Conservation (phyloP, 2,888 invertebrate genomes). For the Bursaphelenchus okinawaensis region DNA sequence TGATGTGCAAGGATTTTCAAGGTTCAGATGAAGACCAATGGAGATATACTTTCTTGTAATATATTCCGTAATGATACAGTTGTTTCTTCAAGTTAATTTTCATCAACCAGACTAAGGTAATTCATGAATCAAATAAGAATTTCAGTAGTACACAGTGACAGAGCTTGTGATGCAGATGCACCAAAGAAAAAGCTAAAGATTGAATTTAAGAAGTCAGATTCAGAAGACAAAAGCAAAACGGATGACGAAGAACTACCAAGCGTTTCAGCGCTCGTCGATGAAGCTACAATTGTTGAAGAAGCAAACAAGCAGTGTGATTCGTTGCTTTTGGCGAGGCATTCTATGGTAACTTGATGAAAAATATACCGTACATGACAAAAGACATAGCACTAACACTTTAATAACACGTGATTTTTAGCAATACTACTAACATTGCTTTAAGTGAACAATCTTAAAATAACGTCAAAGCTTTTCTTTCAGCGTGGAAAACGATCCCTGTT, state of each 20-base stretch:
- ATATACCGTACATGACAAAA: no score
- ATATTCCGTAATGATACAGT: no score
- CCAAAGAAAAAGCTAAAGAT: background rate
- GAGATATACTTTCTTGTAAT: no score
- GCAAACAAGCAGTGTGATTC: background rate
- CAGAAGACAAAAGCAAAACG: background rate
- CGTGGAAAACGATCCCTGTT: background rate
- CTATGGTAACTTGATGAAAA: no score
- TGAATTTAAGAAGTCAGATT: background rate
- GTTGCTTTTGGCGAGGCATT: background rate
- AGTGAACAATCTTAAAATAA: background rate
- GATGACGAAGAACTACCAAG: background rate
- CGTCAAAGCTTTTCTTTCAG: background rate
- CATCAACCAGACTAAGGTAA: no score
- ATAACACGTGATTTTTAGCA: background rate
- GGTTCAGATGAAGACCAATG: no score
- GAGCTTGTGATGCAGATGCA: slow-evolving; percentile 10
- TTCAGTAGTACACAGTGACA: slow-evolving; percentile 15
- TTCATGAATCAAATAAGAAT: background rate
- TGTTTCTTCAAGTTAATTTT: no score
- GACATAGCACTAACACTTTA: no score
- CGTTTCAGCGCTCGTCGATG: background rate
- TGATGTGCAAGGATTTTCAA: no score
- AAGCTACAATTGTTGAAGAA: background rate
- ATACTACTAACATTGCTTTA: background rate